A percentile compares a stretch with the other conserved stretches of the same genome.
phyloP scores from a whole-genome alignment of 2,888 invertebrate genomes.

The Helicoverpa assulta region DNA sequence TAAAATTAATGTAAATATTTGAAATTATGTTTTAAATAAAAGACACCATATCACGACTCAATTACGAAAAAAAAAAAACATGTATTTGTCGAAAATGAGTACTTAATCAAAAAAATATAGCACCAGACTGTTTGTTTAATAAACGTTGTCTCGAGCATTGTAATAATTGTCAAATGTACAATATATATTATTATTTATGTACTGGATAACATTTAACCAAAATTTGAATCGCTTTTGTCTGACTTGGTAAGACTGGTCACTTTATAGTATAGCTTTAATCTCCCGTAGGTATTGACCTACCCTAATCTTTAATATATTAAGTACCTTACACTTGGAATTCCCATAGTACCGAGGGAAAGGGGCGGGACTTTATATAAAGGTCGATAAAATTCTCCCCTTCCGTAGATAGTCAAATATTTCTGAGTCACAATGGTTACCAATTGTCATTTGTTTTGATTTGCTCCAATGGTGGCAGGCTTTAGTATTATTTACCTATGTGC shows the following conservation, averaged over 20 bases:
- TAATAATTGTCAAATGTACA: slow-evolving; percentile 9
- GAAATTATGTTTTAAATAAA: no score
- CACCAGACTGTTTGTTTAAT: not conserved
- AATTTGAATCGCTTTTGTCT: not conserved
- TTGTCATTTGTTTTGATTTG: no score
- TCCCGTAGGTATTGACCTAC: not conserved
- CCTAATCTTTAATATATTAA: not conserved
- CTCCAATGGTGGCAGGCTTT: no score
- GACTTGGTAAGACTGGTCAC: not conserved
- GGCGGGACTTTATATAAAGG: no score
- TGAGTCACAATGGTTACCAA: no score
- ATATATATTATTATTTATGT: not conserved
- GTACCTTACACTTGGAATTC: not conserved
- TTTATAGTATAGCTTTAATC: not conserved
- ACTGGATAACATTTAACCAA: not conserved
- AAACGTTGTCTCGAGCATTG: not conserved
- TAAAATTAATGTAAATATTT: no score
- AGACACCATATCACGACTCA: no score
- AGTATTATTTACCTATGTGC: no score
- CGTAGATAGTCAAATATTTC: no score
- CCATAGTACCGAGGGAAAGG: not conserved
- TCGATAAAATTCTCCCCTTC: no score
- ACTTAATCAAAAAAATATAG: not conserved
- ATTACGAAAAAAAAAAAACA: slow-evolving; percentile 1
- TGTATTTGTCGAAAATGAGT: not conserved